Percentiles rank a stretch among this genome's conserved stretches.
Evolutionary conservation across 2,888 invertebrate genomes (phyloP).

Genomic region (Tenodera sinensis): DNA sequence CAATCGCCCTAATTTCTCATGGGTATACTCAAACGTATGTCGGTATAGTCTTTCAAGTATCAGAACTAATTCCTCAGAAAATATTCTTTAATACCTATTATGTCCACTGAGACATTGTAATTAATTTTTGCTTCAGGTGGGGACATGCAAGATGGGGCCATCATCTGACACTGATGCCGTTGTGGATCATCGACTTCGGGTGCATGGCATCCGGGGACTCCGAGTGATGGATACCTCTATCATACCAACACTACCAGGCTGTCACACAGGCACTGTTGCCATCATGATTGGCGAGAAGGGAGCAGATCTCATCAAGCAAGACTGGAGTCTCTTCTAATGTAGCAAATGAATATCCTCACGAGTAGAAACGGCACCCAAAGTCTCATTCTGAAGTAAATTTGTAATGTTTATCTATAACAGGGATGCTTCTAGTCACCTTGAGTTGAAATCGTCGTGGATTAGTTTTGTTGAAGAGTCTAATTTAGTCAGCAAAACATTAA

Average conservation of each 20-base stretch:
- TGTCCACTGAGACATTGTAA: not conserved
- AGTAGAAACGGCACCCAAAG: not conserved
- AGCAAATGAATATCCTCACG: not conserved
- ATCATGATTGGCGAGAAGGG: slow-evolving; percentile 44
- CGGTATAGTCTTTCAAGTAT: too few species aligned
- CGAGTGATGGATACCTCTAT: slow-evolving; percentile 40
- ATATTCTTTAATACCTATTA: too few species aligned
- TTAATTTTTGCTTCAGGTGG: slow-evolving; percentile 43
- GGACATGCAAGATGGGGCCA: slow-evolving; percentile 84
- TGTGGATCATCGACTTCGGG: slow-evolving; percentile 65
- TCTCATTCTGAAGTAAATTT: too few species aligned
- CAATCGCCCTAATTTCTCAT: too few species aligned
- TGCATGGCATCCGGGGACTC: slow-evolving; percentile 37
- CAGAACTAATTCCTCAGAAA: too few species aligned
- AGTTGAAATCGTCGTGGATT: too few species aligned
- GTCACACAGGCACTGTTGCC: slow-evolving; percentile 39
- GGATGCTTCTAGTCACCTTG: too few species aligned
- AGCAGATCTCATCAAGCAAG: slow-evolving; percentile 39
- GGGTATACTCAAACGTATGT: too few species aligned
- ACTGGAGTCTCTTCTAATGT: slow-evolving; percentile 18
- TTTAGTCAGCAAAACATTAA: too few species aligned
- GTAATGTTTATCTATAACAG: too few species aligned
- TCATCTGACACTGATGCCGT: slow-evolving; percentile 69
- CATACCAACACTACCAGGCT: slow-evolving; percentile 40
- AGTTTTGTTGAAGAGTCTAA: too few species aligned